Base-by-base conservation (phyloP, 1,140 invertebrate species). In the Megalopta genalis region DNA sequence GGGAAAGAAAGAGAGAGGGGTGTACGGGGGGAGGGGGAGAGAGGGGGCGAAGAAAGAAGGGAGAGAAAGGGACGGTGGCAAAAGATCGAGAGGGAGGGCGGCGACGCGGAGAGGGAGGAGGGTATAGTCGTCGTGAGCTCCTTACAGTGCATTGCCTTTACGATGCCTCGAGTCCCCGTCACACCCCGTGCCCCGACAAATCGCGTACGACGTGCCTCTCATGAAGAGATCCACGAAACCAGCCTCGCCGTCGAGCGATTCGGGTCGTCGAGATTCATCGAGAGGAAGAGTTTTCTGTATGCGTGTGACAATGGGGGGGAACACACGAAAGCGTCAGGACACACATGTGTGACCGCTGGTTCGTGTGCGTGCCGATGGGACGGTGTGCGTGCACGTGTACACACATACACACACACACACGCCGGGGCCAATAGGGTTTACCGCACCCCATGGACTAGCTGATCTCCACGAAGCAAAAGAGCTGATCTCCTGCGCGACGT, bases 61-160 rank as follows among this genome's bases (percentile, higher is more conserved):
- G 77, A 83, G 80, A 73, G 66, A 86, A 70, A 76, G 77, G 74
- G 82, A 72, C 74, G 64, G 80, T 59, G 65, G 68, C 70, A 74
- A 74, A 65, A 73, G 75, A 72, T 67, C 63, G 57, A 77, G 64
- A 71, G 25, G 82, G 68, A 37, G 60, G 42, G 25, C 52, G 57
- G 71, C 49, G 72, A 27, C 42, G 37, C 27, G 27, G 63, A 32
- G 80, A 78, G 72, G 60, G 77, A 69, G 73, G 88, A 86, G 84
- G 80, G 81, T 88, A 89, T 88, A 81, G 84, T 86, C 87, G 81
- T 89, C 88, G 89, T 92, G 91, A 90, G 90, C 91, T 92, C 91
- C 91, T 92, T 91, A 92, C 90, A 91, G 91, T 92, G 89, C 91
- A 92, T 92, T 92, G 91, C 89, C 91, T 92, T 91, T 92, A 91